Base-by-base conservation (phyloP, 2,797 vertebrate genomes). In the Decapterus maruadsi region DNA sequence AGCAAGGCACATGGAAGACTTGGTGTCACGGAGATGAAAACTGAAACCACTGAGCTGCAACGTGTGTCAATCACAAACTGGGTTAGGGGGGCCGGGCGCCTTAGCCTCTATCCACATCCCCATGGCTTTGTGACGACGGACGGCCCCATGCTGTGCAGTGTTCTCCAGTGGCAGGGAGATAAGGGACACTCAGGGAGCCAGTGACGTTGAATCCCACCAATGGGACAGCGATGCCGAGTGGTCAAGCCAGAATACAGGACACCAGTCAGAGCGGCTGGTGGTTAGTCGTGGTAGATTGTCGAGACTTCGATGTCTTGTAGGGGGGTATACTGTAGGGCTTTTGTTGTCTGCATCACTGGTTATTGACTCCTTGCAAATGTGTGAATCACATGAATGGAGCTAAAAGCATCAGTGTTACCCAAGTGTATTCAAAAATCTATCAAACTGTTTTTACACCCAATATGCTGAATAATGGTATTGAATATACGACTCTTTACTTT, bases 11-110 rank as follows among this genome's bases (percentile, higher is more conserved):
- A 55, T 45, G 22, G 65, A 31, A 40, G 55, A 59, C 40, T 4
- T 51, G 38, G 29, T 45, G 68, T 65, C 26, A 36, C 31, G 16
- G 48, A 73, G 40, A 75, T 38, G 43, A 68, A 75, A 57, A 55
- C 4, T 45, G 59, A 71, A 62, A 40, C 70, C 43, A n/a, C 22
- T 72, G 46, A 42, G 58, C 64, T 81, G 56, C 19, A 63, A 59
- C 20, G 0, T 26, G 14, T 22, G 72, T 70, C 63, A 51, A 46
- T 82, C 68, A 62, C 19, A 34, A 57, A 36, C 40, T 4, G 22
- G n/a, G 46, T 38, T 36, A 3, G 20, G 10, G 10, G 43, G n/a
- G n/a, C 53, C 16, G 12, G 64, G 17, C 48, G 63, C 68, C 51
- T 77, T 54, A 2, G 14, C 43, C 43, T 48, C 16, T 8, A n/a